phyloP scores from a whole-genome alignment of 1,140 invertebrate species.

The Doryteuthis pealeii region DNA sequence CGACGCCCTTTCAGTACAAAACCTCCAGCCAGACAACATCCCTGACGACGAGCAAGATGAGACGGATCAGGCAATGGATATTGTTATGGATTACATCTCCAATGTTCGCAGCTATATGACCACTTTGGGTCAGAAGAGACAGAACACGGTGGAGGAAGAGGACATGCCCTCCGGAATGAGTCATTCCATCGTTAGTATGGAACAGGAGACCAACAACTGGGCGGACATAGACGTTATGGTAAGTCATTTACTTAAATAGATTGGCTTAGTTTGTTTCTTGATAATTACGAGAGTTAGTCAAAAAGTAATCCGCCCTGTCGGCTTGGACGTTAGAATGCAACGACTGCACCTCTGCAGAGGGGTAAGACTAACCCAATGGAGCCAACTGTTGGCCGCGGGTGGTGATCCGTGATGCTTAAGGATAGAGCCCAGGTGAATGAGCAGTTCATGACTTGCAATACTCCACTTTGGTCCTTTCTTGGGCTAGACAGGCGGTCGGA shows the following conservation, averaged over 20 bases:
- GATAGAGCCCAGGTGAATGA: too few species aligned
- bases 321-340: too few species aligned
- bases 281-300: slow-evolving; percentile 6
- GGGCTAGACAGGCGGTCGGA: too few species aligned
- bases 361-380: too few species aligned
- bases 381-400: too few species aligned
- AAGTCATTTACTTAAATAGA: slow-evolving; percentile 15
- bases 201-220: slow-evolving; percentile 16
- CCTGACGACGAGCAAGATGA: slow-evolving; percentile 24
- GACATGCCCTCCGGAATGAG: neutral
- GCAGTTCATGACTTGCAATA: too few species aligned
- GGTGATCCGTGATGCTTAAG: too few species aligned
- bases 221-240: slow-evolving; percentile 23
- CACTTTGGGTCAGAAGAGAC: slow-evolving; percentile 8
- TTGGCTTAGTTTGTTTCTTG: slow-evolving; percentile 11
- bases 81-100: slow-evolving; percentile 36
- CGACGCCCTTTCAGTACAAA: slow-evolving; percentile 30
- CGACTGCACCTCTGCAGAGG: too few species aligned
- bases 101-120: slow-evolving; percentile 30
- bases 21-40: slow-evolving; percentile 16
- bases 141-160: neutral
- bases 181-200: slow-evolving; percentile 9
- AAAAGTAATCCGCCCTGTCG: too few species aligned
- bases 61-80: slow-evolving; percentile 21
- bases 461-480: too few species aligned